Conservation (phyloP, 1,140 invertebrate genomes). For the Drosophila sucinea region DNA sequence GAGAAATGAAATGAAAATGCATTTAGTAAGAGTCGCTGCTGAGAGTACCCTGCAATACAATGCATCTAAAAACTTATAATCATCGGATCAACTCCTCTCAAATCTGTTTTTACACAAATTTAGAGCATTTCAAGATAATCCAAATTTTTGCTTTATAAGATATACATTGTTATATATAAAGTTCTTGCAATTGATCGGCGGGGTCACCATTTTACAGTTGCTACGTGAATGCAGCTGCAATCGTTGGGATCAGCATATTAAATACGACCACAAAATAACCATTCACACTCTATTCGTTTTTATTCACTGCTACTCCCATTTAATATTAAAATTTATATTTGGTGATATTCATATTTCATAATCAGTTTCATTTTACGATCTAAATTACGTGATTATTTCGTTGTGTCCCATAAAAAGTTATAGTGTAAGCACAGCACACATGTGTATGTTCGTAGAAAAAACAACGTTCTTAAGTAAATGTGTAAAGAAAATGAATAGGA, state of each 20-base stretch:
- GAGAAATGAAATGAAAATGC: neutral
- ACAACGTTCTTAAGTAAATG: neutral
- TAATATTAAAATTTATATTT: neutral
- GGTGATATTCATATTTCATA: neutral
- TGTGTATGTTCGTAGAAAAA: neutral
- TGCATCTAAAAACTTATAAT: neutral
- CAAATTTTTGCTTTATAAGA: too few relatives aligned
- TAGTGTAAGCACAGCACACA: neutral
- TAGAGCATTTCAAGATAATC: too few relatives aligned
- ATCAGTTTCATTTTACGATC: neutral
- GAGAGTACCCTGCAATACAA: neutral
- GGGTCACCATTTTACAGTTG: neutral
- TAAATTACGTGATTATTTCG: neutral
- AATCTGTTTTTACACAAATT: too few relatives aligned
- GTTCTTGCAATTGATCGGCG: neutral
- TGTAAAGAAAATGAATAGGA: neutral
- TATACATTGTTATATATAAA: too few relatives aligned
- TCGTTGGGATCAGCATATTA: too few relatives aligned
- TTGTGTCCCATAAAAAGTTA: neutral
- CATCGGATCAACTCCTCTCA: too few relatives aligned
- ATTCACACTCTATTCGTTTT: too few relatives aligned
- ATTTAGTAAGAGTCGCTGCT: neutral
- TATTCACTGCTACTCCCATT: too few relatives aligned
- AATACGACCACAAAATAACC: too few relatives aligned
- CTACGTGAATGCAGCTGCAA: neutral